phyloP scores from a whole-genome alignment of 1,140 invertebrate species.

The Subanguina moxae region DNA sequence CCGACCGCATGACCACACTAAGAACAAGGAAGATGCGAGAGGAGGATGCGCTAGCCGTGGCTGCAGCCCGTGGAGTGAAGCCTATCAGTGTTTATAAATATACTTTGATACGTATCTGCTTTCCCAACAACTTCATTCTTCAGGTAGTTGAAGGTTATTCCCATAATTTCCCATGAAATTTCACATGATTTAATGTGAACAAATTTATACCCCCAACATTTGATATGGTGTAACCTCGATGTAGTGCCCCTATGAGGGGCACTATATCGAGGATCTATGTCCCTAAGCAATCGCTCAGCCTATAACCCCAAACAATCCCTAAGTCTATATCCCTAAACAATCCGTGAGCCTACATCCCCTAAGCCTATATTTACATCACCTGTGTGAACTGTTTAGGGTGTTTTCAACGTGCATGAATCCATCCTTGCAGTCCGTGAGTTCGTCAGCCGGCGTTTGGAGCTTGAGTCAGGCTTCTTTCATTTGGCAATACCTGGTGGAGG shows the following conservation, averaged over 20 bases:
- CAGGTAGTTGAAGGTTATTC: slow-evolving; percentile 21
- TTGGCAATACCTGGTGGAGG: slow-evolving; percentile 7
- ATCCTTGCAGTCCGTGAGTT: slow-evolving; percentile 33
- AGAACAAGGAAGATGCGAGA: slow-evolving; percentile 40
- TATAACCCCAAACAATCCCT: no score
- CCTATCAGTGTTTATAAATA: slow-evolving; percentile 34
- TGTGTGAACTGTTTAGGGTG: slow-evolving; percentile 24
- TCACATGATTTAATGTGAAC: not conserved
- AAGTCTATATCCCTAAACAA: no score
- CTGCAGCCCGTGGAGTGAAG: slow-evolving; percentile 6
- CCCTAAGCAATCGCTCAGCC: no score
- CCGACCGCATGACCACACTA: slow-evolving; percentile 39
- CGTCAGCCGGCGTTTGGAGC: slow-evolving; percentile 7
- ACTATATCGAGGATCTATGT: no score
- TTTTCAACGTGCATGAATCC: slow-evolving; percentile 39
- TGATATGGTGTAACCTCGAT: no score
- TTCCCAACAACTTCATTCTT: slow-evolving; percentile 39
- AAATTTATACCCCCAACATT: no score
- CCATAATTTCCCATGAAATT: no score
- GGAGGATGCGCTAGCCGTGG: slow-evolving; percentile 14
- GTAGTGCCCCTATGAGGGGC: no score
- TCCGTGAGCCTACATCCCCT: no score
- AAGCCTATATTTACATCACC: no score
- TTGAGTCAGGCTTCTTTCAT: slow-evolving; percentile 22
- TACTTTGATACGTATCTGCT: slow-evolving; percentile 39